A percentile compares a stretch with the other conserved stretches of the same genome.
These are phyloP conservation scores for Neoascia interrupta DNA, from an alignment of 2,888 invertebrate genomes.

Conservation along the genomic window DNA sequence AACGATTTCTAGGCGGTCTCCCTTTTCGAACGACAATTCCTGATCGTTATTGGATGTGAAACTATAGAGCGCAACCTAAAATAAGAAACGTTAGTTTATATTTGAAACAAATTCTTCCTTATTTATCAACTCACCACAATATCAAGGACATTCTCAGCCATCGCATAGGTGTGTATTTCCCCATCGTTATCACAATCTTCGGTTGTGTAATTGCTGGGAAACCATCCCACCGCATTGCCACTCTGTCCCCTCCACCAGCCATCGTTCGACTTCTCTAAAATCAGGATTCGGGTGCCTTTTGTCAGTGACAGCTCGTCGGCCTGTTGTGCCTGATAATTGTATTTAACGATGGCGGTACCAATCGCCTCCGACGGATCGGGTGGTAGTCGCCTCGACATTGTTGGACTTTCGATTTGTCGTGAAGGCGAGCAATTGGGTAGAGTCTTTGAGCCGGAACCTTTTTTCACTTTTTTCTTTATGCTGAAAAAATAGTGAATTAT, in stretches of 20 bases:
- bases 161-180: slow-evolving; percentile 94
- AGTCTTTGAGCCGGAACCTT: slow-evolving; percentile 91
- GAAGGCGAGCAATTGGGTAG: slow-evolving; percentile 92
- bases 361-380: slow-evolving; percentile 93
- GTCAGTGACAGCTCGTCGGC: slow-evolving; percentile 96
- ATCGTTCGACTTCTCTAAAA: slow-evolving; percentile 98
- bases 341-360: slow-evolving; percentile 95
- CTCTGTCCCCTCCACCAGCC: slow-evolving; percentile 99
- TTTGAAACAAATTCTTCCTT: neutral
- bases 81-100: neutral
- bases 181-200: slow-evolving; percentile 93
- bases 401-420: slow-evolving; percentile 88
- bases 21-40: slow-evolving; percentile 97
- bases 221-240: slow-evolving; percentile 87
- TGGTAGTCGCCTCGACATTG: slow-evolving; percentile 86
- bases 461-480: slow-evolving; percentile 93
- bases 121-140: slow-evolving; percentile 86
- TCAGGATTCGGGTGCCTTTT: slow-evolving; percentile 96
- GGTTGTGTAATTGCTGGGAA: slow-evolving; percentile 99
- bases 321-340: slow-evolving; percentile 96
- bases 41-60: slow-evolving; percentile 97
- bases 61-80: slow-evolving; percentile 91
- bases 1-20: slow-evolving; percentile 96
- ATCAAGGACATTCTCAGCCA: slow-evolving; percentile 97
- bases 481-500: no score